Conservation (phyloP, 2,113 vertebrate species). For the Sminthopsis crassicaudata region DNA sequence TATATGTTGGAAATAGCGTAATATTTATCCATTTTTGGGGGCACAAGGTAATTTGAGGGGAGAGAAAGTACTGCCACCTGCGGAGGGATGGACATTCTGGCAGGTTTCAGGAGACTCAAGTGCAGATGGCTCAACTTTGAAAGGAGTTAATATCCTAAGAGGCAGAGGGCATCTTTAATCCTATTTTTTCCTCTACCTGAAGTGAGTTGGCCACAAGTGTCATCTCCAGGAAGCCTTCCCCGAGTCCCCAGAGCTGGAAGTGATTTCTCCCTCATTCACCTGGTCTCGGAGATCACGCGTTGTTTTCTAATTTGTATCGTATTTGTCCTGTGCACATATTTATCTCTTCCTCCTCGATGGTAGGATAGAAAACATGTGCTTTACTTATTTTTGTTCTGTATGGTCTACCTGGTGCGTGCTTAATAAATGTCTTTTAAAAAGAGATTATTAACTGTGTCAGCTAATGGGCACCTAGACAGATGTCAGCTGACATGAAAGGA, state of each 20-base stretch:
- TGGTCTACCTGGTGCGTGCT: neutral
- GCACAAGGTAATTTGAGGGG: neutral
- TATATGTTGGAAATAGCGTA: no score
- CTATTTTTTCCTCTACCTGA: neutral
- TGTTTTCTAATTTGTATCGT: neutral
- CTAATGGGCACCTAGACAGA: neutral
- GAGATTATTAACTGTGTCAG: neutral
- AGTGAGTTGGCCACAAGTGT: neutral
- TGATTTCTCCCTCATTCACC: neutral
- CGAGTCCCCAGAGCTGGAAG: neutral
- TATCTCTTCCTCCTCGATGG: neutral
- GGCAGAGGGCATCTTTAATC: neutral
- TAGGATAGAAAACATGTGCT: neutral
- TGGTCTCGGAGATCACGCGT: neutral
- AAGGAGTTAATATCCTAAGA: neutral
- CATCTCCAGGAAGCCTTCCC: neutral
- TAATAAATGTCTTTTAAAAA: neutral
- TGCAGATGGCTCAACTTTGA: neutral
- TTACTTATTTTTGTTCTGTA: neutral
- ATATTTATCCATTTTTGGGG: neutral
- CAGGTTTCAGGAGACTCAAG: neutral
- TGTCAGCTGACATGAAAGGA: neutral
- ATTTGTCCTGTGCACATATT: neutral
- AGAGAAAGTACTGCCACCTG: neutral
- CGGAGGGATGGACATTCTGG: neutral